Percentiles rank a stretch among this genome's conserved stretches.
These are phyloP conservation scores for Prenolepis imparis DNA, from an alignment of 2,888 invertebrate genomes.

Conservation along the genomic window DNA sequence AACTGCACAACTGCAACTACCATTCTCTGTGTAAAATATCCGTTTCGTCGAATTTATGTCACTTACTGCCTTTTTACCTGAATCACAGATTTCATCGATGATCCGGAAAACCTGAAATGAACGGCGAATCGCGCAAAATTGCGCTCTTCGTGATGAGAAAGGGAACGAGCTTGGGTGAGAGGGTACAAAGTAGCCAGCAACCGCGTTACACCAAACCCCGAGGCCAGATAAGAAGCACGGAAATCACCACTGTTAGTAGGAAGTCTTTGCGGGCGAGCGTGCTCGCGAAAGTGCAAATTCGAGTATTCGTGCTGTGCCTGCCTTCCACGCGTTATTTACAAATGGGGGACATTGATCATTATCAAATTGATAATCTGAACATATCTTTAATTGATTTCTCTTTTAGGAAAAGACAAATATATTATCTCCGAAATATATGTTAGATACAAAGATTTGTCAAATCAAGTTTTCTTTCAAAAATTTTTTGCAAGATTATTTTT, in stretches of 20 bases:
- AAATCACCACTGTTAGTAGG: conserved; percentile 83
- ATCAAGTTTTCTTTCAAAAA: background rate
- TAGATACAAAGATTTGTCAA: background rate
- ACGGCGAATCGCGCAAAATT: conserved; percentile 58
- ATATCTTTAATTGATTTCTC: background rate
- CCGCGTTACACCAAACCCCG: conserved; percentile 86
- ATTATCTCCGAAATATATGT: background rate
- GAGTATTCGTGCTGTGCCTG: conserved; percentile 59
- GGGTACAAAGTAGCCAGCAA: conserved; percentile 85
- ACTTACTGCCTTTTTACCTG: conserved; percentile 51
- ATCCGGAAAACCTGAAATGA: conserved; percentile 76
- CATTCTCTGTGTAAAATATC: conserved; percentile 34
- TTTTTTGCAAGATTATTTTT: background rate
- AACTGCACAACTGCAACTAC: conserved; percentile 29
- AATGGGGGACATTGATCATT: conserved; percentile 31
- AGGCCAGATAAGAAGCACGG: conserved; percentile 80
- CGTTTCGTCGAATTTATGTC: conserved; percentile 22
- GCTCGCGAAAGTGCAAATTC: conserved; percentile 74
- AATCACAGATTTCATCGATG: conserved; percentile 62
- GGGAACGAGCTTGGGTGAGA: conserved; percentile 40
- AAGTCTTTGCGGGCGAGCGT: conserved; percentile 77
- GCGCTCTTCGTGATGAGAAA: conserved; percentile 48
- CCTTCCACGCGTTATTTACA: conserved; percentile 51
- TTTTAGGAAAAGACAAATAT: conserved; percentile 7
- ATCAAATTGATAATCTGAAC: conserved; percentile 32